phyloP scores from a whole-genome alignment of 30 jellyfish, hydroid and myxozoan species.

The Chrysaora quinquecirrha region DNA sequence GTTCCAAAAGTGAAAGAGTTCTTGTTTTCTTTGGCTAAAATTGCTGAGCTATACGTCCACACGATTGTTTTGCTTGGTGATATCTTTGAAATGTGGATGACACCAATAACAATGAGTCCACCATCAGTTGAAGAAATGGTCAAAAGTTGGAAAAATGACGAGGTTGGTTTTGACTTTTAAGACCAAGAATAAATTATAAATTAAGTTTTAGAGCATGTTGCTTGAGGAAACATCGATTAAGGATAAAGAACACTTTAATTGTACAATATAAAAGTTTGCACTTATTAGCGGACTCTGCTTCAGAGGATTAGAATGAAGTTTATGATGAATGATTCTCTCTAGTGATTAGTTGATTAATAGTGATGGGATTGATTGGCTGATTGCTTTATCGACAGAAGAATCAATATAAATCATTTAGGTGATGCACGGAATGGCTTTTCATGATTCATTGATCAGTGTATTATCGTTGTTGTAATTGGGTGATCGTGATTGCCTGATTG shows the following conservation, averaged over 20 bases:
- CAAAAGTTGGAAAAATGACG: slow-evolving; percentile 38
- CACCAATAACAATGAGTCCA: slow-evolving; percentile 66
- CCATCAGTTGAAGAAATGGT: slow-evolving; percentile 36
- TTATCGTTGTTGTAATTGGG: no score
- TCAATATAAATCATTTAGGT: no score
- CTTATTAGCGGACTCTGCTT: no score
- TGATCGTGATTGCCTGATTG: no score
- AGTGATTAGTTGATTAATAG: no score
- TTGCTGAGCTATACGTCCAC: slow-evolving; percentile 70
- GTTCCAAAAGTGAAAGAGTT: slow-evolving; percentile 34
- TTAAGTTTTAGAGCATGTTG: not conserved
- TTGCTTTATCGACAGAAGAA: no score
- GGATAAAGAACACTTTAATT: not conserved
- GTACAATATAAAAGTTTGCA: not conserved
- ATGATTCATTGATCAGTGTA: no score
- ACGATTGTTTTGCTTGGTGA: slow-evolving; percentile 73
- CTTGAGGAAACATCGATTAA: not conserved
- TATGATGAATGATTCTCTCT: no score
- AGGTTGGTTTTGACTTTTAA: slow-evolving; percentile 23
- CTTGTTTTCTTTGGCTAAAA: slow-evolving; percentile 39
- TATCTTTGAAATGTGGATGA: slow-evolving; percentile 79
- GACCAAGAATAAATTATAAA: not conserved
- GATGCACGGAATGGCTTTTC: no score
- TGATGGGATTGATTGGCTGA: no score
- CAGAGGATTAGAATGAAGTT: no score